A percentile compares a stretch with the other conserved stretches of the same genome.
phyloP scores from a whole-genome alignment of 2,797 vertebrate genomes.

The Esox masquinongy region DNA sequence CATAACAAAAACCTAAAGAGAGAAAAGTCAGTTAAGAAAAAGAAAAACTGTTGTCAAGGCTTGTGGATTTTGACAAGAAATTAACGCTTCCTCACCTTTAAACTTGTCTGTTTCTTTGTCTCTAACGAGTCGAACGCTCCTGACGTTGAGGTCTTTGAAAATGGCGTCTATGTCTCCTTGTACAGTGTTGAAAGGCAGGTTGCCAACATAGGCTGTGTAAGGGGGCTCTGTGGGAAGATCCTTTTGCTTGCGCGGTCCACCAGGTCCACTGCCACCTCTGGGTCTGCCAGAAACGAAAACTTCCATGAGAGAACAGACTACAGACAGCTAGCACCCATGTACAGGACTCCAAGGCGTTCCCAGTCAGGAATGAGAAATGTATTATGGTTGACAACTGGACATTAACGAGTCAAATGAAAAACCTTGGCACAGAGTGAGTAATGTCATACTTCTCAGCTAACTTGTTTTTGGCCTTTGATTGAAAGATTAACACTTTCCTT shows the following conservation, averaged over 20 bases:
- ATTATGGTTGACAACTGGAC: not conserved
- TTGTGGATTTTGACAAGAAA: not conserved
- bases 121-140: constrained; percentile 94
- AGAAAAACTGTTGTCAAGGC: not conserved
- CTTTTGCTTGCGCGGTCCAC: constrained; percentile 90
- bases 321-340: not conserved
- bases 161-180: constrained; percentile 98
- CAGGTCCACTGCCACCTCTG: constrained; percentile 68
- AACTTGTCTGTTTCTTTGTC: constrained; percentile 99
- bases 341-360: not conserved
- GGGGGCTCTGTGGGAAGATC: constrained; percentile 95
- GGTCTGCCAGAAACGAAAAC: constrained; percentile 30
- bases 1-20: constrained; percentile 94
- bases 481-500: not conserved
- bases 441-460: not conserved
- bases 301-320: constrained; percentile 6
- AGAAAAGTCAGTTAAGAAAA: not conserved
- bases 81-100: constrained; percentile 81
- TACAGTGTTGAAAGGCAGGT: constrained; percentile 96
- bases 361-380: not conserved
- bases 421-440: not conserved
- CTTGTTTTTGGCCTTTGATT: not conserved
- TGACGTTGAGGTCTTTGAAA: constrained; percentile 93
- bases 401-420: not conserved
- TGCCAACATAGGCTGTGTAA: constrained; percentile 96